A percentile compares a stretch with the other conserved stretches of the same genome.
These are phyloP conservation scores for Monodelphis domestica DNA, from an alignment of 2,797 vertebrate species.

Conservation along the genomic window DNA sequence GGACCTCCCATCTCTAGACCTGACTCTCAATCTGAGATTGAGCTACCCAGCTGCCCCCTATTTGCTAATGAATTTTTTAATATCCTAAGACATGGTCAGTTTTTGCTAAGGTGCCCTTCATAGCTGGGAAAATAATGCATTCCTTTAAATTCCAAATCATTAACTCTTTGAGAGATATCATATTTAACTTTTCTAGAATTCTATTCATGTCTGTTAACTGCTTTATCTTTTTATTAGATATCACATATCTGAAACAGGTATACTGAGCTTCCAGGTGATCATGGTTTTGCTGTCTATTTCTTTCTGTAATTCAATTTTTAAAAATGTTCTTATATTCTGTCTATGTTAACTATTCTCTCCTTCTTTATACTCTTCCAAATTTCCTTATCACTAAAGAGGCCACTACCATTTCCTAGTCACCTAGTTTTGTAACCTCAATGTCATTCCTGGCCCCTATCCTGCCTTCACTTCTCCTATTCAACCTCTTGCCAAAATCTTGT, in stretches of 20 bases:
- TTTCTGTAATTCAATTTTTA: neutral
- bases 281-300: neutral
- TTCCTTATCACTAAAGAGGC: neutral
- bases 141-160: neutral
- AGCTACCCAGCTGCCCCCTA: too few species aligned
- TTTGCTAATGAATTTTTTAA: neutral
- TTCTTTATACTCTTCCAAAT: neutral
- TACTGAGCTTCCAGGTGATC: neutral
- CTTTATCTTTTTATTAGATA: neutral
- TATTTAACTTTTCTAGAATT: neutral
- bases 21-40: too few species aligned
- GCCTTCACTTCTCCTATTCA: neutral
- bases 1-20: too few species aligned
- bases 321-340: neutral
- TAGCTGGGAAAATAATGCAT: neutral
- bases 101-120: neutral
- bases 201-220: neutral
- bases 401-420: neutral
- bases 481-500: neutral
- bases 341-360: neutral
- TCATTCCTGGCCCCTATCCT: too few species aligned
- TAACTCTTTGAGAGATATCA: neutral
- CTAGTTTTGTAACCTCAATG: neutral
- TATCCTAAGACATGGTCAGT: neutral
- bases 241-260: neutral